Base-by-base conservation (phyloP, 2,888 invertebrate genomes). In the Trichogramma dendrolimi region DNA sequence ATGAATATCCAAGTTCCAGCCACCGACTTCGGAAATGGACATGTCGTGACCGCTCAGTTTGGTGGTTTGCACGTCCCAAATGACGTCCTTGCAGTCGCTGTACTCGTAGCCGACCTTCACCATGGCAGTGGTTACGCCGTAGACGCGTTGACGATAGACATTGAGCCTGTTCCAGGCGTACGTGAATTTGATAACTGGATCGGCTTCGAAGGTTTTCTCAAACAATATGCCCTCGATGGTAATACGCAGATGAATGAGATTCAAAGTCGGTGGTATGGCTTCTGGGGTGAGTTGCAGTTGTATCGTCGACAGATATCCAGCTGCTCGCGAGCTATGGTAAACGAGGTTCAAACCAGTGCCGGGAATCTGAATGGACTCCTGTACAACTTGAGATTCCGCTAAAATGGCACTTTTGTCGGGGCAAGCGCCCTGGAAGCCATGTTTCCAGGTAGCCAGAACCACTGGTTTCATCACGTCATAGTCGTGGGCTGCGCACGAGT, bases 101-200 rank as follows among this genome's bases (percentile, higher is more conserved):
- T 98, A 97, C 76, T 96, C 91, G 79, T 98, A 99, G 0, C 98
- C 98, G 5, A 99, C 97, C 81, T 92, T 92, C 42, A 96, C 94
- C 74, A 92, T 85, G 0, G 96, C 97, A 0, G 92, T 94, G 0
- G 96, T 95, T 0, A 97, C 92, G 8, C 99, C 98, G 73, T 96
- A 97, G 6, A 98, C 97, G 67, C 95, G 86, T 80, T 98, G 97
- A 47, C 93, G 86, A 79, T 98, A 99, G 2, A 96, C 94, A 74
- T 99, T 98, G 51, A 94, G 82, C 62, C 96, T 86, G 77, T 98
- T 96, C 99, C 99, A 99, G 0, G 96, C 91, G 75, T 96, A 99
- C 0, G 95, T 96, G 80, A 94, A 96, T 61, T 96, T 96, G 68
- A 99, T 94, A 44, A 94, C 89, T 0, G 96, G 94, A 80, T 96